A percentile compares a stretch with the other conserved stretches of the same genome.
phyloP scores from a whole-genome alignment of 2,888 invertebrate species.

The Ashinkailepas kermadecensis region DNA sequence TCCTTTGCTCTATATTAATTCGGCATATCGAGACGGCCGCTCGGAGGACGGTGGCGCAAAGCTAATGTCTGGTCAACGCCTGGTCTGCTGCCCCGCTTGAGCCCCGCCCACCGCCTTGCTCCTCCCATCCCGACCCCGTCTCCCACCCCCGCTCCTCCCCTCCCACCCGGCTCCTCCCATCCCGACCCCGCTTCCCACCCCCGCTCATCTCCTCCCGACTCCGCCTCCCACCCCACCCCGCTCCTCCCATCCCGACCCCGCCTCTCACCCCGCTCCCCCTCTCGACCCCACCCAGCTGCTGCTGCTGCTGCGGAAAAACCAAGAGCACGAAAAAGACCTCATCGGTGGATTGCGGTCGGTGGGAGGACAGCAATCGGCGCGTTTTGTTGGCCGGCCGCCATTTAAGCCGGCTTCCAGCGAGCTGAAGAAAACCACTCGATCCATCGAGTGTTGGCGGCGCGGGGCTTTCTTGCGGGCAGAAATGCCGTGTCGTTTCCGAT shows the following conservation, averaged over 20 bases:
- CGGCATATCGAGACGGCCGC: neutral
- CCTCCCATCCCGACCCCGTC: too few relatives aligned
- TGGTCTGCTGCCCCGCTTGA: neutral
- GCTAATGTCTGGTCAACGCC: neutral
- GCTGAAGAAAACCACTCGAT: neutral
- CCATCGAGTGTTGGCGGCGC: neutral
- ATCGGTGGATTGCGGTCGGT: neutral
- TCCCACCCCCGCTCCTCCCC: too few relatives aligned
- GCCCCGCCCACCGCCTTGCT: neutral
- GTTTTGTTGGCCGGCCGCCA: neutral
- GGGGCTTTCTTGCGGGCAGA: too few relatives aligned
- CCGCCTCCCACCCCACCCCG: too few relatives aligned
- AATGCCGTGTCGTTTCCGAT: too few relatives aligned
- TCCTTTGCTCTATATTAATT: slow-evolving; percentile 13
- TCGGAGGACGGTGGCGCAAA: neutral
- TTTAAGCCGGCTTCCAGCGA: neutral
- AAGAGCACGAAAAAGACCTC: neutral
- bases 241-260: neutral
- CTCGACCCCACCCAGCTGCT: too few relatives aligned
- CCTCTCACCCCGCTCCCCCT: neutral
- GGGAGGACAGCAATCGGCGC: neutral
- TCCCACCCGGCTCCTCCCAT: too few relatives aligned
- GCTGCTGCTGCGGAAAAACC: too few relatives aligned
- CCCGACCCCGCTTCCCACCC: too few relatives aligned
- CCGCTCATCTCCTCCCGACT: too few relatives aligned